Evolutionary conservation across 2,888 invertebrate genomes (phyloP).

Genomic region (Netelia virgata): DNA sequence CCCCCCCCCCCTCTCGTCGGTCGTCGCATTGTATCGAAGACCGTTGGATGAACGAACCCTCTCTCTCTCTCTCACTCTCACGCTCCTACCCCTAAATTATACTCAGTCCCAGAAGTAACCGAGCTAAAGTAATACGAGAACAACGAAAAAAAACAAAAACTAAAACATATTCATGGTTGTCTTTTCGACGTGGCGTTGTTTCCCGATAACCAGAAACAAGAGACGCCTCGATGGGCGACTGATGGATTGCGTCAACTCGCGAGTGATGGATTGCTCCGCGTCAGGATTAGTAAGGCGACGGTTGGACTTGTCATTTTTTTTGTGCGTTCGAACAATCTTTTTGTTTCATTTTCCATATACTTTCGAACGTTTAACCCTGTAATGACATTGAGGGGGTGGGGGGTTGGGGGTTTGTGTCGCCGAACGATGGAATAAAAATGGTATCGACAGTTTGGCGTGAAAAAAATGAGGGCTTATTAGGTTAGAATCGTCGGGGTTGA

Average conservation of each 20-base stretch:
- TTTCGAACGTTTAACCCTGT: not conserved
- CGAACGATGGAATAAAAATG: not conserved
- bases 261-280: not conserved
- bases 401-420: not conserved
- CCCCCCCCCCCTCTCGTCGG: constrained; percentile 51
- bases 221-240: constrained; percentile 37
- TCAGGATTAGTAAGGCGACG: constrained; percentile 4
- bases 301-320: not conserved
- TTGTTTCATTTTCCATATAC: not conserved
- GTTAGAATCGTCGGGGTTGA: not conserved
- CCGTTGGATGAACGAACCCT: constrained; percentile 32
- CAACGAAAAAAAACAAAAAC: constrained; percentile 40
- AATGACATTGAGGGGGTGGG: not conserved
- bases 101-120: constrained; percentile 73
- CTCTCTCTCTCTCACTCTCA: not conserved
- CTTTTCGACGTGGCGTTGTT: not conserved
- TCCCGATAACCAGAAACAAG: constrained; percentile 1
- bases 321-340: not conserved
- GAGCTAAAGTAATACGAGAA: constrained; percentile 75
- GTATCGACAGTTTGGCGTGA: not conserved
- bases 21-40: constrained; percentile 73
- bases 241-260: constrained; percentile 29
- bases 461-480: not conserved
- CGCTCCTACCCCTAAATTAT: constrained; percentile 46
- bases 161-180: not conserved